phyloP scores from a whole-genome alignment of 2,113 vertebrate species.

The Gallinago media region DNA sequence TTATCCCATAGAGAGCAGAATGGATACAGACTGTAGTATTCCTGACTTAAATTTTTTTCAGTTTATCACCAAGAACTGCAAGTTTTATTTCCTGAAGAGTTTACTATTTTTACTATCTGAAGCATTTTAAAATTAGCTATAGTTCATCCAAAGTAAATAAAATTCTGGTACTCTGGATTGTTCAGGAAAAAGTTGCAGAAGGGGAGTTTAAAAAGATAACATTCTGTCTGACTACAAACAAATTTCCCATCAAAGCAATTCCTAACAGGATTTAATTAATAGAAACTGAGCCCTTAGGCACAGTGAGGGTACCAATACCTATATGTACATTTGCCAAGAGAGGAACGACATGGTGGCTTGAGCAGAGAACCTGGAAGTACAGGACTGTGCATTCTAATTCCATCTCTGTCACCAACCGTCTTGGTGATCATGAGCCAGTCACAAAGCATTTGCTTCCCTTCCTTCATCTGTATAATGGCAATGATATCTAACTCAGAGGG shows the following conservation, averaged over 20 bases:
- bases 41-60: neutral
- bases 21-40: neutral
- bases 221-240: neutral
- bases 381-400: neutral
- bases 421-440: neutral
- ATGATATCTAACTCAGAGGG: slow-evolving; percentile 57
- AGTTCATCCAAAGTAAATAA: neutral
- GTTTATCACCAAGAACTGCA: neutral
- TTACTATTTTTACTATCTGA: neutral
- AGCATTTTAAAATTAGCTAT: neutral
- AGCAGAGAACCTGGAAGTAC: neutral
- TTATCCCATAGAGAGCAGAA: neutral
- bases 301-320: neutral
- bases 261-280: neutral
- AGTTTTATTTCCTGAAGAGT: neutral
- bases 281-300: neutral
- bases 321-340: neutral
- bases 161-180: neutral
- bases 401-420: neutral
- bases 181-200: neutral
- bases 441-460: slow-evolving; percentile 40
- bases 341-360: neutral
- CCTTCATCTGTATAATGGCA: slow-evolving; percentile 50
- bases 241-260: neutral
- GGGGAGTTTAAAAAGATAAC: neutral